A percentile compares a stretch with the other conserved stretches of the same genome.
Evolutionary conservation across 2,113 vertebrate genomes (phyloP).

Genomic region (Salvator merianae): DNA sequence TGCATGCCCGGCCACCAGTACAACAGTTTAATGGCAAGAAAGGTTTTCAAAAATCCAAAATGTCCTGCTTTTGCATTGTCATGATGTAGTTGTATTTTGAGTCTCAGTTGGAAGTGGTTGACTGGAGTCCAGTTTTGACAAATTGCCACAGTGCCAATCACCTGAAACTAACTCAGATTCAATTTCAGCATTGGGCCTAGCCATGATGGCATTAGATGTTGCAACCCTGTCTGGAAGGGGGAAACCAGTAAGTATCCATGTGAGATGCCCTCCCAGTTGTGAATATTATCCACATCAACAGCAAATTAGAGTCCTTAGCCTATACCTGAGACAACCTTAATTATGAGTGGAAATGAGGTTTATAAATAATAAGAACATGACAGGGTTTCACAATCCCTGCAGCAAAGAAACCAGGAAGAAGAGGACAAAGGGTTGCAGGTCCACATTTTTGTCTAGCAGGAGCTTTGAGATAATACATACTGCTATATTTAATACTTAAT

Average conservation of each 20-base stretch:
- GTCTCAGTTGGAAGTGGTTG: no score
- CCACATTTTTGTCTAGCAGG: neutral
- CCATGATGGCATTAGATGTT: no score
- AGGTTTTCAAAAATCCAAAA: no score
- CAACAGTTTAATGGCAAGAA: no score
- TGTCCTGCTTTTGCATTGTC: no score
- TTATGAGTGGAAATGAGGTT: conserved; percentile 21
- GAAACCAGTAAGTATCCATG: neutral
- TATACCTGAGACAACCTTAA: conserved; percentile 20
- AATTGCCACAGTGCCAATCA: no score
- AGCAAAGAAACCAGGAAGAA: conserved; percentile 13
- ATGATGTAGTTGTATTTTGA: no score
- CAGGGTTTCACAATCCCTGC: conserved; percentile 17
- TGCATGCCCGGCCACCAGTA: no score
- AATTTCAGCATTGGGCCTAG: no score
- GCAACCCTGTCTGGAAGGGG: neutral
- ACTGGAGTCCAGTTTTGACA: no score
- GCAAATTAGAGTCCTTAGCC: neutral
- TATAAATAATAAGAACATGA: conserved; percentile 24
- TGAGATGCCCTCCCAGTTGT: neutral
- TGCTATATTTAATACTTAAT: neutral
- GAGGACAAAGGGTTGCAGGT: neutral
- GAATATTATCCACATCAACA: neutral
- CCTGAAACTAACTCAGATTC: no score
- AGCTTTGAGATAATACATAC: conserved; percentile 1